phyloP scores from a whole-genome alignment of 64 coral and sea anemone genomes.

The Stylophora pistillata region DNA sequence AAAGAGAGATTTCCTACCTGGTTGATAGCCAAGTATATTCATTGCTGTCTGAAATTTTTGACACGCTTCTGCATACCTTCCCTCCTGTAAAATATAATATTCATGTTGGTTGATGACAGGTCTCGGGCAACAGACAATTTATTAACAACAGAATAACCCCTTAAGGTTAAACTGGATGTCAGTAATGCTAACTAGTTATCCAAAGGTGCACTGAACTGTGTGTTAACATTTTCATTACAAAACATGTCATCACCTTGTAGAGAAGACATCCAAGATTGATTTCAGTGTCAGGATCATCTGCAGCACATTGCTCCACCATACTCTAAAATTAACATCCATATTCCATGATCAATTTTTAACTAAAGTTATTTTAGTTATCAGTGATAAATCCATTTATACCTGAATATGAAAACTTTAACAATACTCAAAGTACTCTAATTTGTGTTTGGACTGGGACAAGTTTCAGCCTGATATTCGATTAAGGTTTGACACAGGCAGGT shows the following conservation, averaged over 20 bases:
- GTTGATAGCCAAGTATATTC: conserved; percentile 98
- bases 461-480: too few relatives aligned
- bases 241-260: conserved; percentile 61
- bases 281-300: conserved; percentile 94
- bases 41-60: conserved; percentile 98
- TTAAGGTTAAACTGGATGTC: too few relatives aligned
- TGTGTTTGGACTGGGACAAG: too few relatives aligned
- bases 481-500: too few relatives aligned
- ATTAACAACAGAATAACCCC: too few relatives aligned
- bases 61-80: conserved; percentile 86
- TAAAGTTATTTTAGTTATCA: neutral
- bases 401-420: too few relatives aligned
- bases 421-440: too few relatives aligned
- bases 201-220: neutral
- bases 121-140: too few relatives aligned
- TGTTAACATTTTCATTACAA: neutral
- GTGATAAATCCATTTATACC: neutral
- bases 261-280: conserved; percentile 96
- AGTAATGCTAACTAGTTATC: too few relatives aligned
- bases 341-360: neutral
- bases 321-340: conserved; percentile 57
- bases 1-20: conserved; percentile 43
- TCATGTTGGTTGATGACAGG: too few relatives aligned
- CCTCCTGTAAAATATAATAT: conserved; percentile 50
- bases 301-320: conserved; percentile 92